Percentiles rank a stretch among this genome's conserved stretches.
These are phyloP conservation scores for Dugesia japonica DNA, from an alignment of 2,888 invertebrate species.

Conservation along the genomic window DNA sequence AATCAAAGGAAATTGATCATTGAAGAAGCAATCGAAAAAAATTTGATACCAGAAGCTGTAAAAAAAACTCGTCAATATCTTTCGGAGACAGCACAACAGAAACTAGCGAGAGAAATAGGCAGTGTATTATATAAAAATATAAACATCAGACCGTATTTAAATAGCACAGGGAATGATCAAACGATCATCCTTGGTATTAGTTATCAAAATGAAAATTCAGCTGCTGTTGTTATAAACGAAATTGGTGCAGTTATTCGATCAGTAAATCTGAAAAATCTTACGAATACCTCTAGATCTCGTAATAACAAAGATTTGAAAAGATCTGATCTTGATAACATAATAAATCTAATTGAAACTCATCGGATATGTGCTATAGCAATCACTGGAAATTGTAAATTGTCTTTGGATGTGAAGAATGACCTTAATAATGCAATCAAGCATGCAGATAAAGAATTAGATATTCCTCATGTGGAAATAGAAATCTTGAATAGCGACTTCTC, in stretches of 20 bases:
- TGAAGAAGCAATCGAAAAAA: slow-evolving; percentile 61
- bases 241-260: background rate
- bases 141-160: background rate
- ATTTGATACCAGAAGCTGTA: background rate
- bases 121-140: background rate
- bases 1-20: slow-evolving; percentile 66
- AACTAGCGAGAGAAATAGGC: background rate
- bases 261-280: background rate
- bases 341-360: background rate
- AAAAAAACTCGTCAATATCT: background rate
- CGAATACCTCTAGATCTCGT: background rate
- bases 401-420: background rate
- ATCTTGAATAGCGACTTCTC: background rate
- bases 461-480: background rate
- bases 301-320: background rate
- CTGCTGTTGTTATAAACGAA: background rate
- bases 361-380: background rate
- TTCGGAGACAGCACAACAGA: background rate
- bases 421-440: background rate
- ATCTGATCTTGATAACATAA: background rate
- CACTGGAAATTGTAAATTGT: background rate
- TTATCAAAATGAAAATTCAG: background rate
- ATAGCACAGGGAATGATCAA: background rate
- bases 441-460: background rate
- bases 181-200: background rate